These are phyloP conservation scores for Mizuhopecten yessoensis DNA, from an alignment of 1,140 invertebrate genomes.

Conservation along the genomic window DNA sequence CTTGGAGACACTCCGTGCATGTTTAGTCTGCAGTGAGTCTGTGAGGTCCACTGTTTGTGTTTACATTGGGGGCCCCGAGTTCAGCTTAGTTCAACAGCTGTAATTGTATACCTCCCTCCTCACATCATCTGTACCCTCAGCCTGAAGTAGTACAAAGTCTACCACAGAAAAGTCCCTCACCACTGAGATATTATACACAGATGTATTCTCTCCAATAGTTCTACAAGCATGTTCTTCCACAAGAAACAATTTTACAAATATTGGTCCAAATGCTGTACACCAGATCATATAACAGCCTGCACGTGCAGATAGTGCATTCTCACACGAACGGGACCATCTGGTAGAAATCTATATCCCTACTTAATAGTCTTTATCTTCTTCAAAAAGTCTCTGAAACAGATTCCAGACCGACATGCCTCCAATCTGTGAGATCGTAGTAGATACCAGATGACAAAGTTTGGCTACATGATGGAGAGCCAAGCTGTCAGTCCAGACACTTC, in stretches of 20 bases:
- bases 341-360: background rate
- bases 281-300: background rate
- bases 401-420: background rate
- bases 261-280: background rate
- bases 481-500: background rate
- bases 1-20: background rate
- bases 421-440: background rate
- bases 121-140: background rate
- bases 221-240: too few relatives aligned
- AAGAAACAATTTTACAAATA: background rate
- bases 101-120: background rate
- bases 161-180: background rate
- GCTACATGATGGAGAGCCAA: background rate
- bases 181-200: background rate
- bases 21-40: background rate
- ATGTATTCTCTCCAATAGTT: background rate
- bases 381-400: background rate
- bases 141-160: background rate
- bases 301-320: background rate
- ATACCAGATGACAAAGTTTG: conserved; percentile 20
- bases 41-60: background rate
- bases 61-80: background rate
- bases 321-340: background rate
- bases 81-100: background rate
- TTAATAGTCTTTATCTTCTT: conserved; percentile 13